Evolutionary conservation across 1,140 invertebrate species (phyloP), one percentile per base, ranked within the genome.

Genomic region (Rhizoglyphus robini): DNA sequence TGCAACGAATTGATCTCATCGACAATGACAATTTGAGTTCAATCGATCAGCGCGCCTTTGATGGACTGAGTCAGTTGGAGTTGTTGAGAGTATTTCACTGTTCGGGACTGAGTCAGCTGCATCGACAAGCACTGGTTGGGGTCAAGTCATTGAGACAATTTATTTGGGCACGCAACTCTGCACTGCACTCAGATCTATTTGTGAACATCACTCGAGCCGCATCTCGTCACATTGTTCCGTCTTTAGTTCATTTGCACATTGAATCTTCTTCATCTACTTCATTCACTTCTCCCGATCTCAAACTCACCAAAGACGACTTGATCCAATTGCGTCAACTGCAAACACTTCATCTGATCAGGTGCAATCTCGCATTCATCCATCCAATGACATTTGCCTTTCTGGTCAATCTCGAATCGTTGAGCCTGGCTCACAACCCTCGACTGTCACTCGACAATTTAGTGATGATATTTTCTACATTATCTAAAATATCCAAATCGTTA

Each of bases 221-320:
- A 4, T 63, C 66, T 2, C 29, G 13, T 13, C 25, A 41, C 29
- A 57, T 63, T 51, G 29, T 67, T 15, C 66, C 66, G 5, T 46
- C 49, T 54, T 59, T 67, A 30, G 47, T 54, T 20, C 66, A 67
- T 41, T 38, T 67, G 29, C 60, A 63, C 32, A 13, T 67, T 8
- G 18, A 18, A 8, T 38, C 54, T 5, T 20, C 31, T 18, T 15
- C 18, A 13, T 15, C 23, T 65, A 25, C 27, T 65, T 20, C 3
- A 20, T 61, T 27, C 29, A n/a, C n/a, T n/a, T 23, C 11, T 61
- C 18, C 57, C 8, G 57, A 32, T n/a, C 8, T 67, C 29, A 67
- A 63, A 41, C 38, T 67, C 11, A 63, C 41, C 34, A 63, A 63
- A 59, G 48, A 67, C 30, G 66, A 67, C 38, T 48, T 67, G 8